These are phyloP conservation scores for Carassius auratus DNA, from an alignment of 2,113 vertebrate genomes.

Conservation along the genomic window DNA sequence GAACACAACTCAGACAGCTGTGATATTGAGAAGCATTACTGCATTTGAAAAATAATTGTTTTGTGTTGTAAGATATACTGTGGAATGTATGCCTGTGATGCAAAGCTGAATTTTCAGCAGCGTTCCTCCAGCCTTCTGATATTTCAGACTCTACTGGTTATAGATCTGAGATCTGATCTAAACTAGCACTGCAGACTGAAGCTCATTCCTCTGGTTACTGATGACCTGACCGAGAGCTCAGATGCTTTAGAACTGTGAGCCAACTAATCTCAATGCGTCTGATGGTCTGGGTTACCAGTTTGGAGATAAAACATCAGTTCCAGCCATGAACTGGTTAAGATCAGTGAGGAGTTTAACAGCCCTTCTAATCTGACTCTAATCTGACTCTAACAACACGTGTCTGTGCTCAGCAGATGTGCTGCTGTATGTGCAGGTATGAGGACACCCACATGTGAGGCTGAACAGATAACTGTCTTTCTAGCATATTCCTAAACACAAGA, in stretches of 20 bases:
- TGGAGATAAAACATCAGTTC: neutral
- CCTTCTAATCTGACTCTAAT: neutral
- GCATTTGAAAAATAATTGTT: no score
- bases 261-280: neutral
- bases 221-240: neutral
- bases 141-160: neutral
- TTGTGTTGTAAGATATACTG: no score
- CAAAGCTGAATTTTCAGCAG: no score
- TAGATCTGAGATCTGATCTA: neutral
- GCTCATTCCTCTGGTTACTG: neutral
- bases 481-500: neutral
- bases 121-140: no score
- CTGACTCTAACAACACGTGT: neutral
- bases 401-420: neutral
- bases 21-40: no score
- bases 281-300: neutral
- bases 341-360: neutral
- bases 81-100: neutral
- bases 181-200: neutral
- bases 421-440: neutral
- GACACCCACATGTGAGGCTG: neutral
- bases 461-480: neutral
- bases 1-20: slow-evolving; percentile 39
- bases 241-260: neutral
- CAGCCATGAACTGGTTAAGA: neutral